Conservation (phyloP, 1,140 invertebrate genomes). For the Nasonia vitripennis region DNA sequence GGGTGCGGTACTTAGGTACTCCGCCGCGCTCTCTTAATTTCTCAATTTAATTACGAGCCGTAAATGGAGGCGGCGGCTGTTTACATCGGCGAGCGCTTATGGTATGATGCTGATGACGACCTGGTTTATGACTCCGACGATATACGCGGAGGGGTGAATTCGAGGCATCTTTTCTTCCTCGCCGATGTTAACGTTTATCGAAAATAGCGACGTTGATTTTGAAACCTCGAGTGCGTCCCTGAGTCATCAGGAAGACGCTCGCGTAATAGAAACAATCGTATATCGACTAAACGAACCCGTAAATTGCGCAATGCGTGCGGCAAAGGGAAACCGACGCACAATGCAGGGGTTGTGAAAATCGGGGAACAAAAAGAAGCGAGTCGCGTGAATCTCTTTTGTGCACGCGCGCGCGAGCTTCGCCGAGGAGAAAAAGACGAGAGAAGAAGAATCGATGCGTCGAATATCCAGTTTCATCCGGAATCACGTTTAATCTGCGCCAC, state of each 20-base stretch:
- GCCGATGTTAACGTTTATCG: neutral
- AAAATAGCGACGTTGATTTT: neutral
- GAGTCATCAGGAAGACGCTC: no score
- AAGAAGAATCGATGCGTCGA: neutral
- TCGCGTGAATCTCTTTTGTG: no score
- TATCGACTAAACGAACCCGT: neutral
- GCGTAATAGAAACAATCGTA: no score
- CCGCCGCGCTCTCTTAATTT: conserved; percentile 7
- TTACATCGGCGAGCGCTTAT: neutral
- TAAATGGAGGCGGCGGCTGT: neutral
- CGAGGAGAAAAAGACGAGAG: neutral
- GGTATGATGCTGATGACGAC: neutral
- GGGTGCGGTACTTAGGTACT: neutral
- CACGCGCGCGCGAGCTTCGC: no score
- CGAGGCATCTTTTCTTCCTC: neutral
- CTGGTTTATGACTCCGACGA: neutral
- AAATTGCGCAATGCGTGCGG: neutral
- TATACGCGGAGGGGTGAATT: no score
- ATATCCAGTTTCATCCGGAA: conserved; percentile 39
- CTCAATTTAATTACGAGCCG: conserved; percentile 11
- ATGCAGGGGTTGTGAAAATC: neutral
- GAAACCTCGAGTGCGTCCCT: no score
- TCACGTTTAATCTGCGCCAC: conserved; percentile 51
- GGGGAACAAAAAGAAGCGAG: no score
- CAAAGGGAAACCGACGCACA: neutral